Base-by-base conservation (phyloP, 2,113 vertebrate species). In the Nyctereutes procyonoides region DNA sequence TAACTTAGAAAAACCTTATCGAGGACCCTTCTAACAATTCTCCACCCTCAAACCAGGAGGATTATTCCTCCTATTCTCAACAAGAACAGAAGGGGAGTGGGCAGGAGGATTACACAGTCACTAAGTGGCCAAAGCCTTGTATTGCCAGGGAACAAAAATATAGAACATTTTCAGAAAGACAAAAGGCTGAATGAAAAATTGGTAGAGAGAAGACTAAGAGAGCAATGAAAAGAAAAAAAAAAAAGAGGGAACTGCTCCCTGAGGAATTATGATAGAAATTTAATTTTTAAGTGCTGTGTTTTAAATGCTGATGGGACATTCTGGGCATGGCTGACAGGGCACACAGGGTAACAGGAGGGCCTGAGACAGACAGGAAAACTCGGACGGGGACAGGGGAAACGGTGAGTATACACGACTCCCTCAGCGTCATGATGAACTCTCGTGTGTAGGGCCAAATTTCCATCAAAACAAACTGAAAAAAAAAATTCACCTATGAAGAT, bases 211-310 rank as follows among this genome's bases (percentile, higher is more conserved):
- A 62, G 30, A 85, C 62, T 71, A 79, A 63, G 55, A 28, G 48
- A 20, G 30, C 56, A 95, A 92, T 7, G 55, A 73, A 85, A 93
- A 88, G 5, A 48, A 58, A 62, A 80, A 62, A 65, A 85, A 2
- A 35, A 60, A 71, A 83, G 62, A 26, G 13, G 53, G 38, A 56
- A 88, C 22, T 73, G 2, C 43, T 80, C n/a, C 96, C 55, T 71
- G 63, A 48, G 53, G 35, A 82, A 77, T 77, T 28, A 65, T 58
- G 56, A 90, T 48, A 32, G 74, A 30, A 80, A 81, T 84, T 96
- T 56, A 30, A 38, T 79, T 95, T 98, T 89, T 84, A 38, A 62
- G 91, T 92, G 65, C 87, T 85, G 53, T 80, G 38, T 67, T 98
- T 95, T 90, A 63, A 95, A 93, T 11, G 43, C 19, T 51, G 22